A percentile compares a stretch with the other conserved stretches of the same genome.
Conservation (phyloP, 2,113 vertebrate genomes). For the Syngnathus typhle region DNA sequence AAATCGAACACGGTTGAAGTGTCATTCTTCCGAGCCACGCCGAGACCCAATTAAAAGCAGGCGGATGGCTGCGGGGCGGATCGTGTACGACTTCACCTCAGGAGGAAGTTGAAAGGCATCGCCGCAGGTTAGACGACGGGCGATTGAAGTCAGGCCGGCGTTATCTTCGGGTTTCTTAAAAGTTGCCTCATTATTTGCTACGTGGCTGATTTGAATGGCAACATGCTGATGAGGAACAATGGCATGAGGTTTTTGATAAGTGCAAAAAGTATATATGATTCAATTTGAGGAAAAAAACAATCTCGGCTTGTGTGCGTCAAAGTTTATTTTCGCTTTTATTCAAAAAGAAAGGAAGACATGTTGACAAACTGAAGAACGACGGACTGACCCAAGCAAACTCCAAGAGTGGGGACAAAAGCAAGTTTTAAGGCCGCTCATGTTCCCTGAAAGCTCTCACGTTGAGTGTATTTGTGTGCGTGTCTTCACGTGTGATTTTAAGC, state of each 20-base stretch:
- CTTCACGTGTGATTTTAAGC: slow-evolving; percentile 26
- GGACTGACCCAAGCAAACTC: neutral
- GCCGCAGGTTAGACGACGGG: slow-evolving; percentile 38
- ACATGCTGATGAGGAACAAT: neutral
- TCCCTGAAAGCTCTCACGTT: neutral
- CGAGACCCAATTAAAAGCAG: slow-evolving; percentile 3
- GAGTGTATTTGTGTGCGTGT: slow-evolving; percentile 12
- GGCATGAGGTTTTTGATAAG: neutral
- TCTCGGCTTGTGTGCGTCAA: neutral
- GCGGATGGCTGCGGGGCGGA: slow-evolving; percentile 37
- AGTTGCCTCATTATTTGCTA: slow-evolving; percentile 50
- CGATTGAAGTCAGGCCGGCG: slow-evolving; percentile 11
- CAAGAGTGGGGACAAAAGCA: neutral
- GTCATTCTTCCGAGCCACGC: neutral
- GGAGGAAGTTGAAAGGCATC: slow-evolving; percentile 50
- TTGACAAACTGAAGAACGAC: neutral
- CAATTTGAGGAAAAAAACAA: neutral
- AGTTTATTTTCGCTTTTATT: neutral
- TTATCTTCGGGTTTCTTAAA: slow-evolving; percentile 28
- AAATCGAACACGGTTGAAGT: neutral
- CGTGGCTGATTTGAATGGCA: neutral
- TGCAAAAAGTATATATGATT: neutral
- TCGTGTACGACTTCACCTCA: slow-evolving; percentile 46
- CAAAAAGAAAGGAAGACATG: neutral
- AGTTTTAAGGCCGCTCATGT: neutral